Conservation (phyloP, 1,140 invertebrate species). For the Drosophila navojoa region DNA sequence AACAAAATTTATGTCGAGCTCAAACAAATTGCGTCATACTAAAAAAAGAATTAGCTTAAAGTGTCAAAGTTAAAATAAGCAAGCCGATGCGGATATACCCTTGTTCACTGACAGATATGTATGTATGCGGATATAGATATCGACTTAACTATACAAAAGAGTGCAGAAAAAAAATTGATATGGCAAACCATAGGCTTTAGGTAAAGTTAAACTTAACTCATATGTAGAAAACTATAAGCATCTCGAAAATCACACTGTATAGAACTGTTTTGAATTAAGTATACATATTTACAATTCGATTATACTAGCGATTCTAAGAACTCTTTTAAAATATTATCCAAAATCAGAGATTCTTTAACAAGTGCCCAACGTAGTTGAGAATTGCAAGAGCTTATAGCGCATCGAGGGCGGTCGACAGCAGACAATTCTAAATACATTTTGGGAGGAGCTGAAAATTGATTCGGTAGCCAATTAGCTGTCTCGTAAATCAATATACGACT, state of each 20-base stretch:
- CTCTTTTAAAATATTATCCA: no score
- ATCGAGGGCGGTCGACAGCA: no score
- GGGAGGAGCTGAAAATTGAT: constrained; percentile 60
- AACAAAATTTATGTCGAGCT: constrained; percentile 70
- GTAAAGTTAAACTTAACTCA: no score
- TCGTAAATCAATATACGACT: constrained; percentile 65
- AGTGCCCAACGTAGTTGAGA: not conserved
- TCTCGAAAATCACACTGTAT: no score
- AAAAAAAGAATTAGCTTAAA: not conserved
- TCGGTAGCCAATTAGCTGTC: constrained; percentile 66
- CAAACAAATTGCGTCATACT: constrained; percentile 46
- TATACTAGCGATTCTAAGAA: no score
- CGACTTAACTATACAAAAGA: not conserved
- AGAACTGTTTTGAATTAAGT: no score
- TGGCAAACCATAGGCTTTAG: no score
- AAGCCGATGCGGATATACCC: constrained; percentile 15
- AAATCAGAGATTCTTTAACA: not conserved
- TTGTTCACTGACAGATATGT: not conserved
- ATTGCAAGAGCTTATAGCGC: no score
- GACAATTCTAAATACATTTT: constrained; percentile 3
- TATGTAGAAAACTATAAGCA: no score
- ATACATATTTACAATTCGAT: no score
- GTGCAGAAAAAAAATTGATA: not conserved
- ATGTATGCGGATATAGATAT: not conserved
- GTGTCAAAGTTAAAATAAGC: not conserved